phyloP scores from a whole-genome alignment of 2,888 invertebrate species.

The Melipona beecheii region DNA sequence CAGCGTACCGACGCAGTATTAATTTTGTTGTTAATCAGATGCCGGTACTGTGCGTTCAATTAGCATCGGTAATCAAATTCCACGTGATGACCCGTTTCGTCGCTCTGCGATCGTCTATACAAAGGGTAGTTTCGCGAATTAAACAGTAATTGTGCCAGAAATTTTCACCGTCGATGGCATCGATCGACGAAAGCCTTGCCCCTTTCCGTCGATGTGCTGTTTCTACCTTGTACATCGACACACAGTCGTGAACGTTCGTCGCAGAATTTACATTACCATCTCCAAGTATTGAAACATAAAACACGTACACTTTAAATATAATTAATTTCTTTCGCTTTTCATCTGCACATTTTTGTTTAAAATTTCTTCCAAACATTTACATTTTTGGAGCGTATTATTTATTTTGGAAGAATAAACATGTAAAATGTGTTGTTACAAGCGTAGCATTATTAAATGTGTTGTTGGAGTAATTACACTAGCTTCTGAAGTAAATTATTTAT shows the following conservation, averaged over 20 bases:
- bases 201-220: neutral
- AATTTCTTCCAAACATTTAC: too few relatives aligned
- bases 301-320: neutral
- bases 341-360: too few relatives aligned
- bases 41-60: constrained; percentile 36
- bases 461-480: too few relatives aligned
- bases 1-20: constrained; percentile 10
- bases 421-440: too few relatives aligned
- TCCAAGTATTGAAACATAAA: neutral
- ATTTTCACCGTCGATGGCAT: neutral
- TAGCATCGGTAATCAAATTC: constrained; percentile 41
- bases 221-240: neutral
- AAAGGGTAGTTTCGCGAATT: neutral
- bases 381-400: too few relatives aligned
- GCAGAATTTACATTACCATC: neutral
- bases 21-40: constrained; percentile 47
- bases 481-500: too few relatives aligned
- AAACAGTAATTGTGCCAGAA: constrained; percentile 16
- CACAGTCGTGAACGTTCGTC: neutral
- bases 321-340: too few relatives aligned
- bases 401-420: too few relatives aligned
- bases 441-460: too few relatives aligned
- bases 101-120: neutral
- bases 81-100: constrained; percentile 22
- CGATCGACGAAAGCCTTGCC: neutral